A percentile compares a stretch with the other conserved stretches of the same genome.
phyloP scores from a whole-genome alignment of 2,113 vertebrate genomes.

The Indicator maculatus region DNA sequence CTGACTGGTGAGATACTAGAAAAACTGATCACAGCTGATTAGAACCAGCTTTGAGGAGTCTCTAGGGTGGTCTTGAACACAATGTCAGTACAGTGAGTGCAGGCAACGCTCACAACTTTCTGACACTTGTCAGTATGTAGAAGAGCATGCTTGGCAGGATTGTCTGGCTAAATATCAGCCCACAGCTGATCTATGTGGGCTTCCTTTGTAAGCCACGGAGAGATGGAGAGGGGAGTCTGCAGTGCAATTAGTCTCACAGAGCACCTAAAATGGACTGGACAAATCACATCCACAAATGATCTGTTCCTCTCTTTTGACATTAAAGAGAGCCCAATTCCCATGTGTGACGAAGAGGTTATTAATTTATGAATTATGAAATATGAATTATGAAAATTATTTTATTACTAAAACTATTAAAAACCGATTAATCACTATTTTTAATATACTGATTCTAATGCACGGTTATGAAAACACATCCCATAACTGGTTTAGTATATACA shows the following conservation, averaged over 20 bases:
- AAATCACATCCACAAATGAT: neutral
- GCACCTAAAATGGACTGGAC: neutral
- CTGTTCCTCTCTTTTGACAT: neutral
- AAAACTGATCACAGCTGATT: neutral
- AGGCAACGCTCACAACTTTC: neutral
- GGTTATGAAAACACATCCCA: no score
- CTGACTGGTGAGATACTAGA: neutral
- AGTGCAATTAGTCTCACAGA: neutral
- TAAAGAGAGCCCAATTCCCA: neutral
- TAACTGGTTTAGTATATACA: no score
- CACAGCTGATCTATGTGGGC: no score
- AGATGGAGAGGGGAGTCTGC: neutral
- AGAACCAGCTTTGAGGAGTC: neutral
- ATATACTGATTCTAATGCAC: no score
- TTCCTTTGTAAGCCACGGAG: neutral
- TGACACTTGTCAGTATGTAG: neutral
- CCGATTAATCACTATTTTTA: no score
- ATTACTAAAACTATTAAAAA: no score
- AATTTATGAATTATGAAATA: no score
- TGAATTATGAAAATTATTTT: no score
- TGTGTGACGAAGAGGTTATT: no score
- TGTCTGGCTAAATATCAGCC: no score
- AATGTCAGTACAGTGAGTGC: neutral
- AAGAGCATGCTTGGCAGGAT: neutral
- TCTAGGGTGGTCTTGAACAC: neutral